Conservation (phyloP, 2,888 invertebrate species). For the Alitta virens region DNA sequence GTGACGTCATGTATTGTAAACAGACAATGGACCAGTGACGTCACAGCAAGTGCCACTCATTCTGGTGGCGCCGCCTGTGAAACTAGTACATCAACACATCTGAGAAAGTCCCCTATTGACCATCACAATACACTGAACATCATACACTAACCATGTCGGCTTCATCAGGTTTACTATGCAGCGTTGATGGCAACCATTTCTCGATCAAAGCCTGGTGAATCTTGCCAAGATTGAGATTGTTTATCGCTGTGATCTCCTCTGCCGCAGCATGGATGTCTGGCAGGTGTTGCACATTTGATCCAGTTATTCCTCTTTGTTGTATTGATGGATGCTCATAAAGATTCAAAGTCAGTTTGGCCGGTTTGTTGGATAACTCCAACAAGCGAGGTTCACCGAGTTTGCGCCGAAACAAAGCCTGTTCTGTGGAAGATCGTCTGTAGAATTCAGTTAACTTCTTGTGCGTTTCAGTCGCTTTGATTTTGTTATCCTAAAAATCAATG, state of each 20-base stretch:
- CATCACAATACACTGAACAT: no score
- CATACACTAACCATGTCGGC: slow-evolving; percentile 32
- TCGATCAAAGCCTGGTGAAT: slow-evolving; percentile 33
- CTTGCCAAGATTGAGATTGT: slow-evolving; percentile 32
- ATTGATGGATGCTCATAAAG: slow-evolving; percentile 40
- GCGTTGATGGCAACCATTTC: slow-evolving; percentile 39
- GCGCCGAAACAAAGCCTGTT: slow-evolving; percentile 38
- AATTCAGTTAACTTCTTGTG: slow-evolving; percentile 36
- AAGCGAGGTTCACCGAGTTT: slow-evolving; percentile 35
- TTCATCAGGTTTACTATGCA: slow-evolving; percentile 30
- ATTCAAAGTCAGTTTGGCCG: slow-evolving; percentile 35
- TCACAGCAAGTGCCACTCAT: no score
- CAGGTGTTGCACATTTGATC: neutral
- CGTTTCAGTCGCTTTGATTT: slow-evolving; percentile 34
- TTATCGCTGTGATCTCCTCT: slow-evolving; percentile 34
- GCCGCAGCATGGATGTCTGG: slow-evolving; percentile 39
- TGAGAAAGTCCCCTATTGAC: no score
- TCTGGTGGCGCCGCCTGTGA: no score
- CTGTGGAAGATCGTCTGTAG: slow-evolving; percentile 38
- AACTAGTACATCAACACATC: no score
- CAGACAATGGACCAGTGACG: no score
- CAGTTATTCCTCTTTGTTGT: neutral
- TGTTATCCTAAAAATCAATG: no score
- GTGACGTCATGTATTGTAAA: no score
- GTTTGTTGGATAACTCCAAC: slow-evolving; percentile 32